These are phyloP conservation scores for Diarsia brunnea DNA, from an alignment of 2,888 invertebrate genomes.

Conservation along the genomic window DNA sequence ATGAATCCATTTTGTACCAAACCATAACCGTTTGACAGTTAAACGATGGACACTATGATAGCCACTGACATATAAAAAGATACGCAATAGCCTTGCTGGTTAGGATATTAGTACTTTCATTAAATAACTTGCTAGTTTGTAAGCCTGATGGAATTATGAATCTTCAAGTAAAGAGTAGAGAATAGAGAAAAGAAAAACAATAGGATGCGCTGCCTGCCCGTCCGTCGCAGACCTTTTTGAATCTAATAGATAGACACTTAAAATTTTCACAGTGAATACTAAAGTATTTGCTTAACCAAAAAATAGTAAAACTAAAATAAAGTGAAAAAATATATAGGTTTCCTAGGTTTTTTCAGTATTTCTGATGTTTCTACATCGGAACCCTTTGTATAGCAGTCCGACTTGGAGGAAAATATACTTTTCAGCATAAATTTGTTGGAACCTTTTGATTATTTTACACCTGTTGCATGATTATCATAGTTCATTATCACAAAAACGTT, in stretches of 20 bases:
- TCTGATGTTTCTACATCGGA: not conserved
- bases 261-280: not conserved
- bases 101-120: not conserved
- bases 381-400: not conserved
- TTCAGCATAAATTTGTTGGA: not conserved
- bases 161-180: too few species aligned
- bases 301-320: not conserved
- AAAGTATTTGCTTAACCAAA: not conserved
- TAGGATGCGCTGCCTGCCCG: not conserved
- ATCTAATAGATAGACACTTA: not conserved
- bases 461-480: slow-evolving; percentile 8
- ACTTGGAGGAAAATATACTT: not conserved
- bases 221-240: not conserved
- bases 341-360: not conserved
- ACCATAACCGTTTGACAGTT: too few species aligned
- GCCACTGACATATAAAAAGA: too few species aligned
- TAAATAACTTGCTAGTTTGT: not conserved
- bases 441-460: not conserved
- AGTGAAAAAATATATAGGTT: not conserved
- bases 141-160: not conserved
- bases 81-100: too few species aligned
- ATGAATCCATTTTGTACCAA: too few species aligned
- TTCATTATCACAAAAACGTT: slow-evolving; percentile 34
- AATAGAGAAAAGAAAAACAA: too few species aligned
- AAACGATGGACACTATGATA: too few species aligned